These are phyloP conservation scores for Cygnus olor DNA, from an alignment of 2,797 vertebrate genomes.

Conservation along the genomic window DNA sequence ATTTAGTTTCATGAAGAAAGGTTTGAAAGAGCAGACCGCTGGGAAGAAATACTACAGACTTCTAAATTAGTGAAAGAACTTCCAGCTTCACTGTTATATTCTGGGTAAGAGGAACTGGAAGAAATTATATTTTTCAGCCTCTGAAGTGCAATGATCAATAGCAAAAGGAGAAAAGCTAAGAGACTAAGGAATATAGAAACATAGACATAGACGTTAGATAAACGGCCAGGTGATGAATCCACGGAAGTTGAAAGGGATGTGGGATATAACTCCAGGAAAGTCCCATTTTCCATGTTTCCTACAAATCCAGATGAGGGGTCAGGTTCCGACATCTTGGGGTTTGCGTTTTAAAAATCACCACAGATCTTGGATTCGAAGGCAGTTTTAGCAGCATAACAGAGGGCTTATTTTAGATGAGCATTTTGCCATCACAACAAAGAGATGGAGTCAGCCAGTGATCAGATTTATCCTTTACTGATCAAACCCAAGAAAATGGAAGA, in stretches of 20 bases:
- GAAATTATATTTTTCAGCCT: conserved; percentile 97
- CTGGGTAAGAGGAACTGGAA: conserved; percentile 91
- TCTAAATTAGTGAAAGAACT: conserved; percentile 97
- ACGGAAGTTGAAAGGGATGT: conserved; percentile 88
- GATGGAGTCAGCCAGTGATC: background rate
- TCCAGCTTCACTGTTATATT: conserved; percentile 91
- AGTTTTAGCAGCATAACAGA: conserved; percentile 20
- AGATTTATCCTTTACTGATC: conserved; percentile 24
- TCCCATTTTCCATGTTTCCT: conserved; percentile 84
- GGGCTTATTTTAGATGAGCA: background rate
- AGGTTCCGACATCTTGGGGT: conserved; percentile 82
- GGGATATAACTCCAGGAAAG: conserved; percentile 88
- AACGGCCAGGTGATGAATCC: conserved; percentile 81
- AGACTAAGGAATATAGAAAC: conserved; percentile 96
- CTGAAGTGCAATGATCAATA: conserved; percentile 94
- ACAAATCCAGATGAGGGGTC: conserved; percentile 78
- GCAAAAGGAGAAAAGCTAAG: conserved; percentile 91
- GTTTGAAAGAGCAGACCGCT: conserved; percentile 89
- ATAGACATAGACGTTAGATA: conserved; percentile 91
- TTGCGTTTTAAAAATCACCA: conserved; percentile 37
- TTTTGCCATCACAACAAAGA: background rate
- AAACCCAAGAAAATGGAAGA: background rate
- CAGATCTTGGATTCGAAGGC: background rate
- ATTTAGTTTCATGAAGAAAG: conserved; percentile 79
- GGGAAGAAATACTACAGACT: conserved; percentile 95